Base-by-base conservation (phyloP, 2,113 vertebrate species). In the Otis tarda region DNA sequence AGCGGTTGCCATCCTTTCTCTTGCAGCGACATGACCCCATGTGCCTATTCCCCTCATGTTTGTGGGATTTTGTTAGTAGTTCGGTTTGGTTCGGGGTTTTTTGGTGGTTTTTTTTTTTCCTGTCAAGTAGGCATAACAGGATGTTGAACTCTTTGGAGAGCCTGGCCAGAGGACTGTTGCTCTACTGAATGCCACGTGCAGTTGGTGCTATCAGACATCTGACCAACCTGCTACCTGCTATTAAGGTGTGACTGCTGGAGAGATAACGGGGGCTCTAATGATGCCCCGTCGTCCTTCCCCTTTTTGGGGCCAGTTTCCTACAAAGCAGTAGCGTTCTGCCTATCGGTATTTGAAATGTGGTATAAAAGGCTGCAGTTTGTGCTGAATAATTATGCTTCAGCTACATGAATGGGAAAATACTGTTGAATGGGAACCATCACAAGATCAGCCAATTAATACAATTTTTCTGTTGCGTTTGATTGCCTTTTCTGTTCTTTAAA, bases 401-500 rank as follows among this genome's bases (percentile, higher is more conserved):
- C 69, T 56, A 35, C 41, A 79, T 75, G 70, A 75, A 60, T 65
- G 77, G 49, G 39, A 75, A 71, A 70, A 63, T 17, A 6, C 30
- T 12, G 23, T 31, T 69, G 83, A 83, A 50, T 91, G 73, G 77
- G 47, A 86, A 85, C 41, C 9, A 6, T 71, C 64, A 9, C 68
- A 49, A 65, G 63, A 92, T 86, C 70, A 69, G 85, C 39, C 75
- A 65, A 90, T 95, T 93, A 93, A 93, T 94, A 61, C 67, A 20
- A 39, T 77, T 90, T 88, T 90, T 86, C 85, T 83, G 45, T 81
- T 86, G 76, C 25, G 1, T 95, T 87, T 80, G 79, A 67, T 95
- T 94, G 91, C 80, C 67, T 97, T 93, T 93, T 93, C 82, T 89
- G 53, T 27, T 89, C 76, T 94, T 79, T 45, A 65, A 83, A 94